phyloP scores from a whole-genome alignment of 2,113 vertebrate genomes.

The Emydocephalus ijimae region DNA sequence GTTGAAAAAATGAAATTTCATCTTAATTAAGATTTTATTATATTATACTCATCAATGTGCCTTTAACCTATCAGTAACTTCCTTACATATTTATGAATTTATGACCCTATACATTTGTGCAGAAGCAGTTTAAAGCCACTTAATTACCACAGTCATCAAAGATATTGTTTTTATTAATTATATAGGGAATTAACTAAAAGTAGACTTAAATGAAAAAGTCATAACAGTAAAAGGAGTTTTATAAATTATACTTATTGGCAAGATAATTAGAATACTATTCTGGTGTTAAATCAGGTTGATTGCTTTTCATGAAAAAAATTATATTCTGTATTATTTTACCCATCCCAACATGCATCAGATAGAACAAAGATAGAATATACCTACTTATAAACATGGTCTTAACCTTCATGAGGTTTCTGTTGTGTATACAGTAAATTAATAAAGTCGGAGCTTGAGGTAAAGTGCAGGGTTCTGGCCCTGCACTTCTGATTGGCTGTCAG shows the following conservation, averaged over 20 bases:
- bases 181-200: constrained; percentile 61
- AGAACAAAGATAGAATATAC: background rate
- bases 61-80: constrained; percentile 36
- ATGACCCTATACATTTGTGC: constrained; percentile 41
- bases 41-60: constrained; percentile 38
- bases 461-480: too few relatives aligned
- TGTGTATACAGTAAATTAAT: too few relatives aligned
- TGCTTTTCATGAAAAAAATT: constrained; percentile 8
- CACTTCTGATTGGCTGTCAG: too few relatives aligned
- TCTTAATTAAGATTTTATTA: constrained; percentile 45
- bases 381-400: background rate
- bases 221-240: constrained; percentile 44
- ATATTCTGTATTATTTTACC: background rate
- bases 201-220: constrained; percentile 53
- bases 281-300: constrained; percentile 44
- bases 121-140: constrained; percentile 53
- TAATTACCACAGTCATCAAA: constrained; percentile 59
- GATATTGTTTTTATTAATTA: constrained; percentile 56
- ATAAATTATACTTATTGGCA: constrained; percentile 57
- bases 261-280: constrained; percentile 43
- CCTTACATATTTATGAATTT: constrained; percentile 48
- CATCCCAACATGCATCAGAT: background rate
- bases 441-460: too few relatives aligned
- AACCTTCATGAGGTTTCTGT: background rate
- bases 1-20: constrained; percentile 31